Evolutionary conservation across 2,888 invertebrate genomes (phyloP), one percentile per base, ranked within the genome.

Genomic region (Cataglyphis livida): DNA sequence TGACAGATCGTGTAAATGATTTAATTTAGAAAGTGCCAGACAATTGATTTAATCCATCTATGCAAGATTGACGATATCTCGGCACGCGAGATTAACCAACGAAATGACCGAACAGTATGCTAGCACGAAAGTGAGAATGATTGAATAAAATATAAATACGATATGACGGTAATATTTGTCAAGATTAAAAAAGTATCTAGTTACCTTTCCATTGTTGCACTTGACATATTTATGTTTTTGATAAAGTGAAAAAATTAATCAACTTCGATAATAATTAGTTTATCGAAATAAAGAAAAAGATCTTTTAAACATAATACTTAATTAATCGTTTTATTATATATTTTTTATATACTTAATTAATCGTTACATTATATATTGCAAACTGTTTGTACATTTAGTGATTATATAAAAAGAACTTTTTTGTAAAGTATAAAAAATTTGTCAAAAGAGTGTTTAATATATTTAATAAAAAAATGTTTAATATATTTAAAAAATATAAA

Each of bases 1-100:
- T 21, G 21, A n/a, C 7, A n/a, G 21, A 66, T 57, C 9, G 25
- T 81, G 25, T n/a, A 44, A 21, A 64, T 32, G 9, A 51, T 73
- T 76, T 59, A 75, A 75, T 64, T 62, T 73, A 32, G 51, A 41
- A 81, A 81, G 54, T 35, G 38, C 18, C 41, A n/a, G 28, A 76
- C 62, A 76, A 59, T 64, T 54, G 57, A 10, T 48, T 48, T 51
- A 25, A 74, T 81, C 38, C 51, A 81, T 76, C 38, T 59, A 64
- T 48, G 18, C 59, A 61, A 61, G 21, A 12, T n/a, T 10, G 18
- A 38, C 62, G 75, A 75, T 75, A 73, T 76, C 70, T 81, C 81
- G 75, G 38, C 59, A 74, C 75, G 75, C 61, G 25, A 81, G 76
- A 81, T 64, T 64, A 76, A 54, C 28, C 38, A 73, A 51, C 18